Percentiles rank a stretch among this genome's conserved stretches.
phyloP scores from a whole-genome alignment of 1,140 invertebrate species.

The Apis florea region DNA sequence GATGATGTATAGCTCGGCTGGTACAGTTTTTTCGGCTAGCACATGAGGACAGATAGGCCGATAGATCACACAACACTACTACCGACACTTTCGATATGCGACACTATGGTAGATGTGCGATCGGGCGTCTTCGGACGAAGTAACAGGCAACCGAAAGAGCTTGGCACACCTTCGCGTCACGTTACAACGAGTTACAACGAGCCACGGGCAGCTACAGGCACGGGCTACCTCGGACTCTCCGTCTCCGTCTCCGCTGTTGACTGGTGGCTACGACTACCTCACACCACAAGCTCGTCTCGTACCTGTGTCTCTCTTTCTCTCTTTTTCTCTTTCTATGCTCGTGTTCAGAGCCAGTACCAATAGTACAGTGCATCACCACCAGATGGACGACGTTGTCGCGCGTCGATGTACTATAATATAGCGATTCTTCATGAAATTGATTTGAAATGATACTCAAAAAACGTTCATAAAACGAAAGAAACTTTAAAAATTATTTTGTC shows the following conservation, averaged over 20 bases:
- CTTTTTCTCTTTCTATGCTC: slow-evolving; percentile 34
- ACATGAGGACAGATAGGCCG: slow-evolving; percentile 13
- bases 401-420: slow-evolving; percentile 12
- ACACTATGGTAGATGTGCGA: slow-evolving; percentile 25
- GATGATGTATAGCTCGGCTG: slow-evolving; percentile 26
- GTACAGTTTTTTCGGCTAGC: slow-evolving; percentile 24
- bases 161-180: slow-evolving; percentile 71
- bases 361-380: slow-evolving; percentile 74
- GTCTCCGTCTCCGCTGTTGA: slow-evolving; percentile 65
- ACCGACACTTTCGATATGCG: slow-evolving; percentile 37
- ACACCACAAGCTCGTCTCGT: slow-evolving; percentile 57
- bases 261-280: slow-evolving; percentile 66
- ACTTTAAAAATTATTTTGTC: background rate
- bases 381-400: slow-evolving; percentile 63
- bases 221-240: slow-evolving; percentile 65
- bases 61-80: slow-evolving; percentile 45
- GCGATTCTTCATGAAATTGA: background rate
- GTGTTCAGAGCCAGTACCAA: slow-evolving; percentile 56
- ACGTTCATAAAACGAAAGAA: background rate
- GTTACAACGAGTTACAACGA: slow-evolving; percentile 70
- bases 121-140: slow-evolving; percentile 38
- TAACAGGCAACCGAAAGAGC: slow-evolving; percentile 54
- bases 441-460: slow-evolving; percentile 15
- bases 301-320: slow-evolving; percentile 46
- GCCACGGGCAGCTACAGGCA: slow-evolving; percentile 63